phyloP scores from a whole-genome alignment of 2,888 invertebrate species.

The Lymantria dispar region DNA sequence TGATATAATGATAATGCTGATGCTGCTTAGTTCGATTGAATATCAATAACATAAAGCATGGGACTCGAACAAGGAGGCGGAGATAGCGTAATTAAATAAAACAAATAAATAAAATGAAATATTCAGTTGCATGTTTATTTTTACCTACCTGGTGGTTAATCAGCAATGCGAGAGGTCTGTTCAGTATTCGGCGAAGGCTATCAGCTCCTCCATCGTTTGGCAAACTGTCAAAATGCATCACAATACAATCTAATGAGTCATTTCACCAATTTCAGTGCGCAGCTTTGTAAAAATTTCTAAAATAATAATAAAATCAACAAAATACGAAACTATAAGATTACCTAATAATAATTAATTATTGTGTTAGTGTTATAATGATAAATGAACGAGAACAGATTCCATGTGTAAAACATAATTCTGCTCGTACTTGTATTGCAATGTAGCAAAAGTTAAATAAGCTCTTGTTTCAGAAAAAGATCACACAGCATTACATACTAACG shows the following conservation, averaged over 20 bases:
- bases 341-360: background rate
- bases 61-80: slow-evolving; percentile 2
- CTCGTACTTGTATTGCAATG: slow-evolving; percentile 23
- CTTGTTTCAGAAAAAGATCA: slow-evolving; percentile 14
- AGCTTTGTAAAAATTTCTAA: background rate
- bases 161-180: background rate
- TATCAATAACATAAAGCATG: background rate
- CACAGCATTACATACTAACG: slow-evolving; percentile 19
- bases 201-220: slow-evolving; percentile 13
- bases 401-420: slow-evolving; percentile 16
- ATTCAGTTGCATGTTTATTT: background rate
- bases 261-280: slow-evolving; percentile 5
- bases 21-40: slow-evolving; percentile 17
- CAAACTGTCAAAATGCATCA: slow-evolving; percentile 51
- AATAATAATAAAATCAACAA: background rate
- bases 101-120: background rate
- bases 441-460: slow-evolving; percentile 19
- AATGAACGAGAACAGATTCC: background rate
- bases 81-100: background rate
- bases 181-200: background rate
- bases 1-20: slow-evolving; percentile 6
- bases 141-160: slow-evolving; percentile 26
- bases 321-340: background rate
- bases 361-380: slow-evolving; percentile 2
- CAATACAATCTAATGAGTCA: slow-evolving; percentile 47